Conservation (phyloP, 1,140 invertebrate species). For the Scaptomyza montana region DNA sequence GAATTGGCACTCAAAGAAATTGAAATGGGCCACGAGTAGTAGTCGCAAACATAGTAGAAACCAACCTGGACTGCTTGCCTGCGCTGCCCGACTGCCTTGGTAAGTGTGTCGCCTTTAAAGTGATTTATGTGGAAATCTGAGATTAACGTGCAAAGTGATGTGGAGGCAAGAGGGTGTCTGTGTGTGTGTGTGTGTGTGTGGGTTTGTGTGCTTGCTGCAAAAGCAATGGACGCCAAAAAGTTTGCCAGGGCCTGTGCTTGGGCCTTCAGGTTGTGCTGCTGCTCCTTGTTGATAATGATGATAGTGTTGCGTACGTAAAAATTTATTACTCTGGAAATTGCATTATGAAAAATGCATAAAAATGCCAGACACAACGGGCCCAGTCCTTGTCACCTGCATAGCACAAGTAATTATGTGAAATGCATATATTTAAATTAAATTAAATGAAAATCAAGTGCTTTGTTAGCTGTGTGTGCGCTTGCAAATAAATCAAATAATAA, state of each 20-base stretch:
- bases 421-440: slow-evolving; percentile 32
- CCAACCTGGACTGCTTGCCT: slow-evolving; percentile 8
- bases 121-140: slow-evolving; percentile 78
- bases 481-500: too few species aligned
- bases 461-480: background rate
- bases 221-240: slow-evolving; percentile 41
- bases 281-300: slow-evolving; percentile 72
- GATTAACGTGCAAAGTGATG: slow-evolving; percentile 65
- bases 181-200: background rate
- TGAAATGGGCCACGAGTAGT: slow-evolving; percentile 51
- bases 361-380: slow-evolving; percentile 17
- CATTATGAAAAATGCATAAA: slow-evolving; percentile 80
- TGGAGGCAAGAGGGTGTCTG: too few species aligned
- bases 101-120: slow-evolving; percentile 75
- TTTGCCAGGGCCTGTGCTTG: slow-evolving; percentile 22
- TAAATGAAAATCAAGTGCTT: slow-evolving; percentile 36
- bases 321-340: slow-evolving; percentile 78
- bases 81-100: slow-evolving; percentile 8
- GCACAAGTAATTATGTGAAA: slow-evolving; percentile 30
- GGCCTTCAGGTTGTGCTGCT: slow-evolving; percentile 7
- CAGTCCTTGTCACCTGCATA: background rate
- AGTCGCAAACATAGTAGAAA: slow-evolving; percentile 1
- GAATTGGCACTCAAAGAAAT: slow-evolving; percentile 78
- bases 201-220: slow-evolving; percentile 15
- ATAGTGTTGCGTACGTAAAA: slow-evolving; percentile 56